Percentiles rank a stretch among this genome's conserved stretches.
Conservation (phyloP, 2,113 vertebrate genomes). For the zebrafish (Danio rerio) region GRCz12tu NC_133181.1:12152001-12152500, state of each 20-base stretch:
- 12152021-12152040: too few species aligned
- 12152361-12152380: not conserved
- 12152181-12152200: constrained; percentile 13
- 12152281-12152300: constrained; percentile 19
- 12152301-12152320: constrained; percentile 4
- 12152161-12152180: not conserved
- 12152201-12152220: constrained; percentile 10
- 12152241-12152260: constrained; percentile 28
- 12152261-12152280: not conserved
- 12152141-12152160: not conserved
- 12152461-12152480: not conserved
- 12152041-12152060: too few species aligned
- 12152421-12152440: not conserved
- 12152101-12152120: too few species aligned
- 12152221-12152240: not conserved
- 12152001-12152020: too few species aligned
- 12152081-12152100: too few species aligned
- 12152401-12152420: not conserved
- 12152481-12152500: too few species aligned
- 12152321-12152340: constrained; percentile 23
- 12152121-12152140: too few species aligned
- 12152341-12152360: not conserved
- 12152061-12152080: too few species aligned
- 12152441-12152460: not conserved
- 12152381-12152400: not conserved